Percentiles rank a stretch among this genome's conserved stretches.
These are phyloP conservation scores for Eptatretus atami DNA, from an alignment of 2,797 vertebrate genomes.

Conservation along the genomic window DNA sequence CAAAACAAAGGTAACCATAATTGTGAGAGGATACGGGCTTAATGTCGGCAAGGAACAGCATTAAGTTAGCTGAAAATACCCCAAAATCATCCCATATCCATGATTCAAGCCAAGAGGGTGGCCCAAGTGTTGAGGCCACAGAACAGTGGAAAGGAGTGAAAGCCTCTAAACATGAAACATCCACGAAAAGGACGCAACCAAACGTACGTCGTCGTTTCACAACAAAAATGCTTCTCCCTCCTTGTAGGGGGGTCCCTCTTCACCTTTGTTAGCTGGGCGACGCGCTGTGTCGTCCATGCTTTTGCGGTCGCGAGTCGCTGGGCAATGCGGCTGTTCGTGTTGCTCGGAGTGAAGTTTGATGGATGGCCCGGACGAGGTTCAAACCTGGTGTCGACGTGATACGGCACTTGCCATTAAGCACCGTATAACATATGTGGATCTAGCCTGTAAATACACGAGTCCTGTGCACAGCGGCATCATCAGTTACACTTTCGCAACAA, in stretches of 20 bases:
- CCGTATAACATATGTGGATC: slow-evolving; percentile 81
- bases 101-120: too few species aligned
- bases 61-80: too few species aligned
- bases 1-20: too few species aligned
- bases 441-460: slow-evolving; percentile 80
- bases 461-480: slow-evolving; percentile 16
- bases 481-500: too few species aligned
- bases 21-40: too few species aligned
- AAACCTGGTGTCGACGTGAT: slow-evolving; percentile 55
- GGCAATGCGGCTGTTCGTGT: slow-evolving; percentile 2
- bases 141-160: too few species aligned
- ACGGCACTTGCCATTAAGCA: slow-evolving; percentile 87
- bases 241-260: not conserved
- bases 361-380: slow-evolving; percentile 15
- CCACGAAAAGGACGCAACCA: too few species aligned
- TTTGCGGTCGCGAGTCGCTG: not conserved
- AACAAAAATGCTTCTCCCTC: slow-evolving; percentile 3
- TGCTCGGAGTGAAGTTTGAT: not conserved
- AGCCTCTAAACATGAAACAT: too few species aligned
- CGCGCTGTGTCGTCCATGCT: not conserved
- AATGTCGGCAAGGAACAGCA: too few species aligned
- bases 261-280: not conserved
- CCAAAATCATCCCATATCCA: too few species aligned
- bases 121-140: too few species aligned
- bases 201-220: slow-evolving; percentile 5